These are phyloP conservation scores for Strigamia crassipes DNA, from an alignment of 2,888 invertebrate species.

Conservation along the genomic window DNA sequence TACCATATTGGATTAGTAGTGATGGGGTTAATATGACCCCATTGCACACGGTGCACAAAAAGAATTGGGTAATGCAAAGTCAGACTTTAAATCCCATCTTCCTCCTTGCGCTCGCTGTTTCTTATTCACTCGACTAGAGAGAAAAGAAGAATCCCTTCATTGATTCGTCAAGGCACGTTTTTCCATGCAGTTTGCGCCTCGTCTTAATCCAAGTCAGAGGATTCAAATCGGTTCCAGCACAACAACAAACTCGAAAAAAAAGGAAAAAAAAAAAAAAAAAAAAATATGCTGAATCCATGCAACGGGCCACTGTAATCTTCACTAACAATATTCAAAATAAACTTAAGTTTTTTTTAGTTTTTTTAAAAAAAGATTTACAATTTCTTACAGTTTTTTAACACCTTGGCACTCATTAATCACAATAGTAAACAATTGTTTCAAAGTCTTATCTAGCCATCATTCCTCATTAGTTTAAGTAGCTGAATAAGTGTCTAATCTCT, in stretches of 20 bases:
- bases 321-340: too few relatives aligned
- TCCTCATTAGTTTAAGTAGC: neutral
- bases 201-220: constrained; percentile 37
- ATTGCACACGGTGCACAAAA: constrained; percentile 19
- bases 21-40: constrained; percentile 10
- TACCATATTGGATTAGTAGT: constrained; percentile 2
- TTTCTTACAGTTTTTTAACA: neutral
- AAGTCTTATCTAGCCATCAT: neutral
- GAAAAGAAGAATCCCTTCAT: constrained; percentile 7
- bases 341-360: neutral
- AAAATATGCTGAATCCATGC: neutral
- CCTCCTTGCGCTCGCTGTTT: neutral
- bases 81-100: neutral
- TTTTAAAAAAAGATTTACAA: neutral
- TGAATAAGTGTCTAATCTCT: neutral
- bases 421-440: neutral
- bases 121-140: constrained; percentile 25
- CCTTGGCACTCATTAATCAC: neutral
- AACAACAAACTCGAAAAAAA: neutral
- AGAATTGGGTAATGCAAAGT: constrained; percentile 23
- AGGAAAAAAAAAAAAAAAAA: neutral
- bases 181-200: constrained; percentile 31
- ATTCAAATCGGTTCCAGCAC: constrained; percentile 14
- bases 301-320: neutral
- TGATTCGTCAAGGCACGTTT: constrained; percentile 35